Evolutionary conservation across 1,140 invertebrate species (phyloP).

Genomic region (Trichomalopsis sarcophagae): DNA sequence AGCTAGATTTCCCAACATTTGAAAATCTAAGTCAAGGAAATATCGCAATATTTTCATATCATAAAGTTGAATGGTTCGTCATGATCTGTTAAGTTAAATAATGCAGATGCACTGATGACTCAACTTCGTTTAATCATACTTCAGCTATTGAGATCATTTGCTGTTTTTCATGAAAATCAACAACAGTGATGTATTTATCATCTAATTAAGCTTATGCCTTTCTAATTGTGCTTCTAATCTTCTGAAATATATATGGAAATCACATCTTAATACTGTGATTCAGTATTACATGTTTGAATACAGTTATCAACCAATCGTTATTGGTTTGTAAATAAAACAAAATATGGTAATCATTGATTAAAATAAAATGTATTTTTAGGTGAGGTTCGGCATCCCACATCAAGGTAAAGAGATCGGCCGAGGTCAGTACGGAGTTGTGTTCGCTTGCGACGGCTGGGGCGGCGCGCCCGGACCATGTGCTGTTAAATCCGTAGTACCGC

Average conservation of each 20-base stretch:
- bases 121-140: background rate
- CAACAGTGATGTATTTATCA: background rate
- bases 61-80: background rate
- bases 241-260: background rate
- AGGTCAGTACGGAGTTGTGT: conserved; percentile 95
- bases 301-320: background rate
- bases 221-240: background rate
- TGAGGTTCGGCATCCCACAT: conserved; percentile 86
- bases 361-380: conserved; percentile 51
- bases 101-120: background rate
- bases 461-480: conserved; percentile 83
- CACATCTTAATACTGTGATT: too few relatives aligned
- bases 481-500: conserved; percentile 93
- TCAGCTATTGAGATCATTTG: background rate
- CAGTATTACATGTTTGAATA: too few relatives aligned
- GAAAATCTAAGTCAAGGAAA: background rate
- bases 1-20: background rate
- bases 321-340: background rate
- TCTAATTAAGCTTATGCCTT: background rate
- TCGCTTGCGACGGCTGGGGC: conserved; percentile 88
- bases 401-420: conserved; percentile 89
- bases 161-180: background rate
- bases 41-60: background rate
- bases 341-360: background rate
- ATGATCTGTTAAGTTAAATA: background rate